Base-by-base conservation (phyloP, 1,140 invertebrate species). In the Bombus soroeensis region DNA sequence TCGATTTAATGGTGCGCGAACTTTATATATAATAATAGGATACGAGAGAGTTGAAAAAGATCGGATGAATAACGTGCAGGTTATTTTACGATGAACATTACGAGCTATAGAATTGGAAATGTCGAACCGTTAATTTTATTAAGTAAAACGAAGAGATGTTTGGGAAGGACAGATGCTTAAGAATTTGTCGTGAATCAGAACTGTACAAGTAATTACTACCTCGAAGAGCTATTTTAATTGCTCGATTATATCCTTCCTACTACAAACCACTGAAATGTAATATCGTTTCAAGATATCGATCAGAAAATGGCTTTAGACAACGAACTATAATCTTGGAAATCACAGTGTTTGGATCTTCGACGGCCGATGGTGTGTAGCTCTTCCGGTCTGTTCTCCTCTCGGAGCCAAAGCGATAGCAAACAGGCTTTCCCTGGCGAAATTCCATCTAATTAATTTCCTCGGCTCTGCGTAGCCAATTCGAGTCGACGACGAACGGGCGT, bases 401-500 rank as follows among this genome's bases (percentile, higher is more conserved):
- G 6, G 39, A 28, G 4, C 13, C 37, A 34, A 70, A 32, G 79
- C 73, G 80, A 80, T 77, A 39, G 83, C 73, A 34, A 66, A 73
- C 43, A 86, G n/a, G 34, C 77, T 72, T 79, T 85, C 62, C 87
- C 74, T 64, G 43, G 34, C 39, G 79, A 88, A 88, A 92, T 93
- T 91, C 89, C 88, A 83, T 91, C 89, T 93, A 94, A 94, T 94
- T 94, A 93, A 93, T 94, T 94, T 92, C 81, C 91, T 83, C 87
- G 86, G 81, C 89, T 90, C 91, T 88, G 87, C 71, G 84, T 68
- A 74, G 89, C 88, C 91, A 92, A 93, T 94, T 90, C 86, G 86
- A 81, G 72, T 88, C 87, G 78, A 93, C 93, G 93, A 92, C 88
- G 88, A 94, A 94, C 82, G 92, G 93, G 92, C 93, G 93, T 93